Base-by-base conservation (phyloP, 2,888 invertebrate species). In the Hyposoter dolosus region DNA sequence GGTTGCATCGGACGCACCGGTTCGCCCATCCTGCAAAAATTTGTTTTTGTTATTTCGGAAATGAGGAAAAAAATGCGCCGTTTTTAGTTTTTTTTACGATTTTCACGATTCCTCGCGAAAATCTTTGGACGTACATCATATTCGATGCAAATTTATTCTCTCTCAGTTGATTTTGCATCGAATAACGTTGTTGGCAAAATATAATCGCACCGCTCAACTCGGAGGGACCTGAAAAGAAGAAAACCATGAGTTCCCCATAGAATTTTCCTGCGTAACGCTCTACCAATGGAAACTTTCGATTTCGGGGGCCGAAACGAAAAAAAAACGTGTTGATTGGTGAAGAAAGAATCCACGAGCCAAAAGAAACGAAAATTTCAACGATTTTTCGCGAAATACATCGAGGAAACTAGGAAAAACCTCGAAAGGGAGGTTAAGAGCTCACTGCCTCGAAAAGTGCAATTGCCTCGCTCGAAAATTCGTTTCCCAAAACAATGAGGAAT, bases 131-230 rank as follows among this genome's bases (percentile, higher is more conserved):
- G n/a, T 66, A 86, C 86, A 86, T 84, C 74, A 86, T 84, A 53
- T 86, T 86, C n/a, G 86, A 84, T 32, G 81, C 78, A 75, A 82
- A 86, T 78, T 86, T 86, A 79, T 86, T 86, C 53, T 96, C 96
- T 93, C 96, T 96, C 94, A 96, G 95, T 91, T 96, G 96, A 94
- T 96, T 96, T 91, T 96, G 96, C 93, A 96, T 95, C 94, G 96
- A 95, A 92, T 96, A 96, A 94, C 96, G 96, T 94, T 96, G 96
- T 91, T 95, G 95, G 89, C 94, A 94, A 91, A 95, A 95, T 92
- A 95, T 94, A 94, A 88, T 53, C 60, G 50, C 72, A 10, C 72
- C 6, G 50, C 40, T 10, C 40, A 17, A n/a, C 23, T 6, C 71
- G 28, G n/a, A 17, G n/a, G 19, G n/a, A 71, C 56, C 85, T 85